phyloP scores from a whole-genome alignment of 1,140 invertebrate species.

The Sycophila sp. region DNA sequence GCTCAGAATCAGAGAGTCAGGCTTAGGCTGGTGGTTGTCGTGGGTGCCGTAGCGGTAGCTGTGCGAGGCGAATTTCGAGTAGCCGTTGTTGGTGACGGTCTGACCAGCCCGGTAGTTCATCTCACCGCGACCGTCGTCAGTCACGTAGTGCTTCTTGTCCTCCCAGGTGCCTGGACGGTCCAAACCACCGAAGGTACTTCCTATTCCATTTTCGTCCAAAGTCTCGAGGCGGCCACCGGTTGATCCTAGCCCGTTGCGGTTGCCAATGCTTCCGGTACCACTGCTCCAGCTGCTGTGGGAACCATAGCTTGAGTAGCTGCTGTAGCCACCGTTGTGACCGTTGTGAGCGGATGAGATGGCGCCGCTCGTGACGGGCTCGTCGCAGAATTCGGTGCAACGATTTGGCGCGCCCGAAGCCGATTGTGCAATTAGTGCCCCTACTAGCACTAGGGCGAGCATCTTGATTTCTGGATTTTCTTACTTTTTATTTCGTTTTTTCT shows the following conservation, averaged over 20 bases:
- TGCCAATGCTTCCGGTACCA: neutral
- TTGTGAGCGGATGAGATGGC: neutral
- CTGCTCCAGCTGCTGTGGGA: neutral
- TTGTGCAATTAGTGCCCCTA: constrained; percentile 1
- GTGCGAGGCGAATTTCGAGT: constrained; percentile 17
- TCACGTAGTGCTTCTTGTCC: constrained; percentile 43
- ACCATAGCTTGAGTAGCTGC: constrained; percentile 12
- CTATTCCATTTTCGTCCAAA: constrained; percentile 2
- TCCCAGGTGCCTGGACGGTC: constrained; percentile 43
- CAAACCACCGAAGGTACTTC: neutral
- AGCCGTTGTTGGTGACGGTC: constrained; percentile 30
- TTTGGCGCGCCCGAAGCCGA: neutral
- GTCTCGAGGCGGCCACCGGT: neutral
- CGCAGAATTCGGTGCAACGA: constrained; percentile 5
- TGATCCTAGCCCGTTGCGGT: neutral
- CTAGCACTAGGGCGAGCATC: constrained; percentile 11
- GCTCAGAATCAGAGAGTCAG: constrained; percentile 15
- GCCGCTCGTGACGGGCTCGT: neutral
- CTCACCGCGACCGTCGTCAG: constrained; percentile 40
- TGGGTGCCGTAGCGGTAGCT: constrained; percentile 31
- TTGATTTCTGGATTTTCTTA: neutral
- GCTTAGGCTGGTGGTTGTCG: neutral
- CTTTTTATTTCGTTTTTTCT: neutral
- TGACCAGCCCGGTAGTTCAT: constrained; percentile 45
- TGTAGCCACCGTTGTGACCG: neutral